Evolutionary conservation across 2,797 vertebrate species (phyloP).

Genomic region (Sebastes elongatus): DNA sequence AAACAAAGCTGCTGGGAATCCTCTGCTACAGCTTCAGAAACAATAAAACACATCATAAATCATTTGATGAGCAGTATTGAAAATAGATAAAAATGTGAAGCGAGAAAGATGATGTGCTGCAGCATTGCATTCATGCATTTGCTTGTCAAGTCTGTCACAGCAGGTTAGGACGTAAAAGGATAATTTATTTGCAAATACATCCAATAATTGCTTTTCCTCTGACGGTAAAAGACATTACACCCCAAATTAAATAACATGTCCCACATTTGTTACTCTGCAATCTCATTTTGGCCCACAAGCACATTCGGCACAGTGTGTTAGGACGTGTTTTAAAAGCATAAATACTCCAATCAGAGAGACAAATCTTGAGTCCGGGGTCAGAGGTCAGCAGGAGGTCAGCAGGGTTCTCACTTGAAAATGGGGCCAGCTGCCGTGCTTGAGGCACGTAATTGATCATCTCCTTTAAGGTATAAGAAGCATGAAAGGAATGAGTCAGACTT

Average conservation of each 20-base stretch:
- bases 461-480: neutral
- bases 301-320: neutral
- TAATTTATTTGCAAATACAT: neutral
- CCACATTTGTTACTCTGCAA: neutral
- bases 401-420: conserved; percentile 30
- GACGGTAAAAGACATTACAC: neutral
- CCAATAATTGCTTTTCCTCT: neutral
- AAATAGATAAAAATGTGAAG: neutral
- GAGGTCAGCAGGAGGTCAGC: conserved; percentile 27
- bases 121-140: neutral
- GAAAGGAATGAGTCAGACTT: neutral
- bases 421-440: conserved; percentile 53
- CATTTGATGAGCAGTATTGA: neutral
- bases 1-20: conserved; percentile 1
- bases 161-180: neutral
- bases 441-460: conserved; percentile 15
- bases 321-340: neutral
- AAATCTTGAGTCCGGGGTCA: conserved; percentile 22
- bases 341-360: neutral
- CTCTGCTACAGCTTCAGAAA: neutral
- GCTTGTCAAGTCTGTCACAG: neutral
- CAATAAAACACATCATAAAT: conserved; percentile 26
- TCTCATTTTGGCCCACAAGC: neutral
- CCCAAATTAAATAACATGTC: conserved; percentile 17
- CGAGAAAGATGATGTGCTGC: neutral